Base-by-base conservation (phyloP, 2,888 invertebrate species). In the Pachymerium ferrugineum region DNA sequence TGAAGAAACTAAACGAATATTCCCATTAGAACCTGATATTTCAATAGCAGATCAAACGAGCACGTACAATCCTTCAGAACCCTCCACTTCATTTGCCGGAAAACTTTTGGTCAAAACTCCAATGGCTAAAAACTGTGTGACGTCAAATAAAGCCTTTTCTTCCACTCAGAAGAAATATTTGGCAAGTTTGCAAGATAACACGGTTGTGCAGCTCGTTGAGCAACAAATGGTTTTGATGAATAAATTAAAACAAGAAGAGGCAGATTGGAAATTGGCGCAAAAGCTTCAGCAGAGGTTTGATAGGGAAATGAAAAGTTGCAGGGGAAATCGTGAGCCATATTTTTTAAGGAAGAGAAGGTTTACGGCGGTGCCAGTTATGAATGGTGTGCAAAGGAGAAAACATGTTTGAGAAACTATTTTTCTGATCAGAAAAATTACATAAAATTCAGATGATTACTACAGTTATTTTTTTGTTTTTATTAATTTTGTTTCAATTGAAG, bases 1-100 rank as follows among this genome's bases (percentile, higher is more conserved):
- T 2, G 5, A 31, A 3, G 29, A n/a, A 3, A 12, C 22, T 3
- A 33, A 71, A 35, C 71, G 19, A 38, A 19, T 71, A 3, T 16
- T 71, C 16, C 71, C 71, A 19, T n/a, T 71, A 22, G 71, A 71
- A 29, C 71, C 71, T 14, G 33, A 71, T n/a, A 19, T 71, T 16
- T 35, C 71, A 5, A 25, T 71, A 3, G 42, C 42, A 3, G 71
- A 71, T 16, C 71, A 71, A 29, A 71, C 71, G 28, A 71, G 71
- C n/a, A 71, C 19, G n/a, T 71, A 71, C 25, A 33, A 71, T 8
- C 67, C 67, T 2, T 67, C 67, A n/a, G n/a, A n/a, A n/a, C n/a
- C n/a, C n/a, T n/a, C n/a, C 14, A 28, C 67, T 29, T 28, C 67
- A 6, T 67, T 67, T 22, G 14, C 16, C 14, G 25, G 12, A 38